These are phyloP conservation scores for Belgica antarctica DNA, from an alignment of 2,888 invertebrate species.

Conservation along the genomic window DNA sequence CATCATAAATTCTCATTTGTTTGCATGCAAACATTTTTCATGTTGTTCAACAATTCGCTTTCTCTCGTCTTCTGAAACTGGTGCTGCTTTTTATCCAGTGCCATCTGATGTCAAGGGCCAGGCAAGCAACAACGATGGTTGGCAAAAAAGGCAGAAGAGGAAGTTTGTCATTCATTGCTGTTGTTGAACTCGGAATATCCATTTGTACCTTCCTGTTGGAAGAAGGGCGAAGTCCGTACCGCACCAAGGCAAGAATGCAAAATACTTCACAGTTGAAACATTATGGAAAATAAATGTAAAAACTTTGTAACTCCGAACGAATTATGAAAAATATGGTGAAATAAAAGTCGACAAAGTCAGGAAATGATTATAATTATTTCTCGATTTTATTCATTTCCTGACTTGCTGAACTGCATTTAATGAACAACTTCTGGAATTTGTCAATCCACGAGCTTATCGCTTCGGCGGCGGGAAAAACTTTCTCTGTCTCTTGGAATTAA, in stretches of 20 bases:
- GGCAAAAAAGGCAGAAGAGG: neutral
- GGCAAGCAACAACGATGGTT: neutral
- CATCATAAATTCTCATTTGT: constrained; percentile 39
- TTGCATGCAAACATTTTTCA: constrained; percentile 38
- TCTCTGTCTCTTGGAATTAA: no score
- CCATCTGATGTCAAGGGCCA: neutral
- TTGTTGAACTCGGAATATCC: constrained; percentile 26
- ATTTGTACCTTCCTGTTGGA: constrained; percentile 14
- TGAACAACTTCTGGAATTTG: no score
- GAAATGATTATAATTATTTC: constrained; percentile 14
- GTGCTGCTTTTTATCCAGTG: neutral
- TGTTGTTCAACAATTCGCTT: constrained; percentile 33
- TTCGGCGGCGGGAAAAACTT: no score
- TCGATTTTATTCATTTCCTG: neutral
- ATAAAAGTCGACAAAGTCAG: no score
- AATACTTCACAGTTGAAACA: neutral
- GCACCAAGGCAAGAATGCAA: neutral
- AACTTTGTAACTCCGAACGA: neutral
- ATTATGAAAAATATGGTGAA: constrained; percentile 17
- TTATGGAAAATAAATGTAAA: constrained; percentile 17
- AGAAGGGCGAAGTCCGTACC: neutral
- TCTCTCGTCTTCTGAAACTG: neutral
- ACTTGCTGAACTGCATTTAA: no score
- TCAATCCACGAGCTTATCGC: no score
- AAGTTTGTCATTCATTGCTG: constrained; percentile 18